Percentiles rank a stretch among this genome's conserved stretches.
phyloP scores from a whole-genome alignment of 2,888 invertebrate species.

The Lycia hirtaria region DNA sequence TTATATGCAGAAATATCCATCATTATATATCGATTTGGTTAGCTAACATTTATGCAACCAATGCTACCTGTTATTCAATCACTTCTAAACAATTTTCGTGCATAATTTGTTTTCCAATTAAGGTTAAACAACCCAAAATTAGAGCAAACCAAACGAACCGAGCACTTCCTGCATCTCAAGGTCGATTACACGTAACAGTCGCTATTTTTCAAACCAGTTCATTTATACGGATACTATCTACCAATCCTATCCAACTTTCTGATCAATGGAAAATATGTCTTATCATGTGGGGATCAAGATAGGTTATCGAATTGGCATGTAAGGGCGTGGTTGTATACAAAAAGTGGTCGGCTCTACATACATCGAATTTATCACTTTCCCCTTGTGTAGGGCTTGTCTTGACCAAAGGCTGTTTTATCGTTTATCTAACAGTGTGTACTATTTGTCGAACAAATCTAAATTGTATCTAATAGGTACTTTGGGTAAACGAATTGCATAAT shows the following conservation, averaged over 20 bases:
- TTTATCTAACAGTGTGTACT: conserved; percentile 53
- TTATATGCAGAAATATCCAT: neutral
- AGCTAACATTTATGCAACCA: too few species aligned
- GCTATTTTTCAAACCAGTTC: conserved; percentile 11
- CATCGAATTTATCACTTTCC: conserved; percentile 71
- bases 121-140: conserved; percentile 5
- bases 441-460: conserved; percentile 47
- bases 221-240: conserved; percentile 3
- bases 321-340: conserved; percentile 45
- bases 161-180: conserved; percentile 12
- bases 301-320: conserved; percentile 10
- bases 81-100: neutral
- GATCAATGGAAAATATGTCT: conserved; percentile 21
- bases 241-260: neutral
- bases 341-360: conserved; percentile 46
- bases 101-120: conserved; percentile 8
- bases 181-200: conserved; percentile 2
- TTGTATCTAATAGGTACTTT: conserved; percentile 1
- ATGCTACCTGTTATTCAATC: neutral
- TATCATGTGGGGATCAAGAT: conserved; percentile 7
- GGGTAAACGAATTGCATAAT: conserved; percentile 1
- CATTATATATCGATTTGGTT: neutral
- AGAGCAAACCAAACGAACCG: neutral
- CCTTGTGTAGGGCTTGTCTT: conserved; percentile 54
- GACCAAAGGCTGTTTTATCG: conserved; percentile 58